Conservation (phyloP, 64 coral and sea anemone genomes). For the Pocillopora damicornis region DNA sequence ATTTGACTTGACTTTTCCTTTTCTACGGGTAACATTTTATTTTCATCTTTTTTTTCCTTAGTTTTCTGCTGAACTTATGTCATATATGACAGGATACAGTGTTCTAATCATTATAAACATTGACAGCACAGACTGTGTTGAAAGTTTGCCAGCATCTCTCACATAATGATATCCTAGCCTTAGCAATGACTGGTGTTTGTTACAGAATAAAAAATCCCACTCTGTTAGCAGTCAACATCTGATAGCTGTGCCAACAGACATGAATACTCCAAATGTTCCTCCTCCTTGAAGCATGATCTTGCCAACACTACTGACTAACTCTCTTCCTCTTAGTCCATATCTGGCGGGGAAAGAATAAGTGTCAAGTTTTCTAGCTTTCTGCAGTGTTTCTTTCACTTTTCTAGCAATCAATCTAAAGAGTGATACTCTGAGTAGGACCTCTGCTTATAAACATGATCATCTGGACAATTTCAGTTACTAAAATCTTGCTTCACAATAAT, state of each 20-base stretch:
- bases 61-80: not conserved
- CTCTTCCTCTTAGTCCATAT: constrained; percentile 89
- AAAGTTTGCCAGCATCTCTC: not conserved
- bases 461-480: too few relatives aligned
- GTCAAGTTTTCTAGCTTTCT: too few relatives aligned
- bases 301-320: constrained; percentile 79
- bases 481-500: too few relatives aligned
- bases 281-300: constrained; percentile 99
- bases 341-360: constrained; percentile 25
- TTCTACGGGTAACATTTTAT: not conserved
- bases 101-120: not conserved
- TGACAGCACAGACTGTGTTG: not conserved
- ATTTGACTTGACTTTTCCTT: not conserved
- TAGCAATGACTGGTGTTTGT: not conserved
- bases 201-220: not conserved
- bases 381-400: too few relatives aligned
- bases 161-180: not conserved
- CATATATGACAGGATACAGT: not conserved
- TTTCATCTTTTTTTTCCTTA: not conserved
- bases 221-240: constrained; percentile 56
- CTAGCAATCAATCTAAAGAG: too few relatives aligned
- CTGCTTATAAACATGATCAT: too few relatives aligned
- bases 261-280: constrained; percentile 96
- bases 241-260: constrained; percentile 96
- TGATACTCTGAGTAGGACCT: too few relatives aligned